Evolutionary conservation across 1,140 invertebrate species (phyloP), one percentile per base, ranked within the genome.

Genomic region (Cyrtorhinus lividipennis): DNA sequence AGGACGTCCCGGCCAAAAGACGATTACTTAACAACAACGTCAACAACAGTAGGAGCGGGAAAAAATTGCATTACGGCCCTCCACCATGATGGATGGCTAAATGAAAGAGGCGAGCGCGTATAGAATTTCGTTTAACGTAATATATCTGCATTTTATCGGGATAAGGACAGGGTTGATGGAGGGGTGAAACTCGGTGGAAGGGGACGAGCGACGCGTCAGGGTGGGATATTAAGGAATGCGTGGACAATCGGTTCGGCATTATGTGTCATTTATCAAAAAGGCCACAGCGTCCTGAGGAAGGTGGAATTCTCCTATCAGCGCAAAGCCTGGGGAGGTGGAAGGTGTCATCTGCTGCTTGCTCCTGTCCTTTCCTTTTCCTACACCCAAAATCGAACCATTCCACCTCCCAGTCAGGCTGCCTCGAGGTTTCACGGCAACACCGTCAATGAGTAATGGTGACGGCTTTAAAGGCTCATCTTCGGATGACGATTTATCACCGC

Each of bases 101-200:
- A 62, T 53, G 44, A 56, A 62, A 62, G 61, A 22, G 46, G 24
- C 24, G 15, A 15, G 46, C n/a, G 61, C 44, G 25, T 62, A 62
- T 62, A 62, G 61, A 62, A 62, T 62, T 62, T 62, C 61, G 61
- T 62, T 62, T 62, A 62, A 48, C 26, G 26, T 62, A 62, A 62
- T 62, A 62, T 62, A 62, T 62, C 61, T 62, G 61, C 61, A 62
- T 62, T 45, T 62, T 62, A 62, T 62, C 61, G 61, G 61, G 61
- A 27, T 38, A 23, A 62, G 24, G 26, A 23, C n/a, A n/a, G n/a
- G n/a, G n/a, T n/a, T n/a, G n/a, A n/a, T n/a, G n/a, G n/a, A n/a
- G n/a, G n/a, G n/a, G n/a, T n/a, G n/a, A n/a, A n/a, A n/a, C n/a
- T n/a, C n/a, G 44, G 18, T 20, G 27, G 38, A 44, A 8, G 20